Conservation (phyloP, 2,113 vertebrate genomes). For the Spea bombifrons region DNA sequence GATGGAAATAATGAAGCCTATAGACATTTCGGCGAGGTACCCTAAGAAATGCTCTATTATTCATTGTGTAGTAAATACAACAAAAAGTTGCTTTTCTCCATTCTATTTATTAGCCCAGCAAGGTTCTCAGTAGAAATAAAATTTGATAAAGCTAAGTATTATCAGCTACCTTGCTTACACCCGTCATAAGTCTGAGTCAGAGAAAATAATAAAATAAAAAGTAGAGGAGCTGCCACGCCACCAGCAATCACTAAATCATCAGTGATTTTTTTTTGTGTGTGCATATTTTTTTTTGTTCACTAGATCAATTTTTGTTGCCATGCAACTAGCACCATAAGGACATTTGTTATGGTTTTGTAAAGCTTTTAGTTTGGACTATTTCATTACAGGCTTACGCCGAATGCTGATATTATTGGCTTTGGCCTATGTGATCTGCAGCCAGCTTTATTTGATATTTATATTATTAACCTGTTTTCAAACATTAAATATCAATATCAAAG, state of each 20-base stretch:
- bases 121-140: conserved; percentile 53
- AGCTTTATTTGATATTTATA: conserved; percentile 3
- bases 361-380: conserved; percentile 62
- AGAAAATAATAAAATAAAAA: conserved; percentile 70
- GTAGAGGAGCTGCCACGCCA: conserved; percentile 51
- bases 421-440: conserved; percentile 10
- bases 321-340: conserved; percentile 64
- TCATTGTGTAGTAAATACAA: not conserved
- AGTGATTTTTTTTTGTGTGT: conserved; percentile 59
- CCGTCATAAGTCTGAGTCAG: conserved; percentile 63
- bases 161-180: conserved; percentile 60
- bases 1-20: too few species aligned
- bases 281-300: conserved; percentile 15
- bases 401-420: conserved; percentile 39
- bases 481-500: not conserved
- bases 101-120: not conserved
- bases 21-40: too few species aligned
- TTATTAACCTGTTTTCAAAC: not conserved
- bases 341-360: conserved; percentile 62
- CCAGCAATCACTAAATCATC: conserved; percentile 73
- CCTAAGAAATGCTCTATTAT: too few species aligned
- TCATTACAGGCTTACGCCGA: conserved; percentile 49
- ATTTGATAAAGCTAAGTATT: conserved; percentile 56
- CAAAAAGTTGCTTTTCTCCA: not conserved
- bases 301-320: conserved; percentile 74